These are phyloP conservation scores for Columba guinea DNA, from an alignment of 2,797 vertebrate genomes.

Conservation along the genomic window DNA sequence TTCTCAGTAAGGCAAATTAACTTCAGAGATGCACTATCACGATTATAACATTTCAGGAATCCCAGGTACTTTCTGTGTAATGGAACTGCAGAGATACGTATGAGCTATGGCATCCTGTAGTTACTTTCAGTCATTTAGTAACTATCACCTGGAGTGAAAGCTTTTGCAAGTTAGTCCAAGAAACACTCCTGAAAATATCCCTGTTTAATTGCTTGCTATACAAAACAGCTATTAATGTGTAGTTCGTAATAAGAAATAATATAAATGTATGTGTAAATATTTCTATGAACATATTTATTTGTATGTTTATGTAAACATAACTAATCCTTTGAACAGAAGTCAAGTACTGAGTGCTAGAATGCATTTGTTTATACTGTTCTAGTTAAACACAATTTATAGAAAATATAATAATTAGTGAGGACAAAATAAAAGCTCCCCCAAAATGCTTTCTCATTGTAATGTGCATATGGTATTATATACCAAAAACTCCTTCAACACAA, in stretches of 20 bases:
- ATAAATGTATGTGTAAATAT: background rate
- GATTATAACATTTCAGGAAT: background rate
- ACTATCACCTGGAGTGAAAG: background rate
- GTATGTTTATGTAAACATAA: background rate
- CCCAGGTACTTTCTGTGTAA: background rate
- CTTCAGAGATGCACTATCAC: background rate
- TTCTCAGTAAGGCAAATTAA: background rate
- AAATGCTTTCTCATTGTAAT: background rate
- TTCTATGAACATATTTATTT: background rate
- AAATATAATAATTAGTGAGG: background rate
- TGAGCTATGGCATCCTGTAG: background rate
- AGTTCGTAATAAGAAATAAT: background rate
- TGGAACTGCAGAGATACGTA: background rate
- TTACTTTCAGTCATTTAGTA: background rate
- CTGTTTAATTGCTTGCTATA: background rate
- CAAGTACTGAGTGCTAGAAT: background rate
- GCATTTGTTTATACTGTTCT: background rate
- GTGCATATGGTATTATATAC: background rate
- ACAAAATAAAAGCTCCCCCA: background rate
- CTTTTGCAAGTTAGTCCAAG: background rate
- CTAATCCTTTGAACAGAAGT: background rate
- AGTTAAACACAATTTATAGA: background rate
- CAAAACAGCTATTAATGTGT: background rate
- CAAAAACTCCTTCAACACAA: background rate
- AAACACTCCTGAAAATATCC: background rate